Evolutionary conservation across 2,797 vertebrate genomes (phyloP).

Genomic region (Peromyscus attwateri): DNA sequence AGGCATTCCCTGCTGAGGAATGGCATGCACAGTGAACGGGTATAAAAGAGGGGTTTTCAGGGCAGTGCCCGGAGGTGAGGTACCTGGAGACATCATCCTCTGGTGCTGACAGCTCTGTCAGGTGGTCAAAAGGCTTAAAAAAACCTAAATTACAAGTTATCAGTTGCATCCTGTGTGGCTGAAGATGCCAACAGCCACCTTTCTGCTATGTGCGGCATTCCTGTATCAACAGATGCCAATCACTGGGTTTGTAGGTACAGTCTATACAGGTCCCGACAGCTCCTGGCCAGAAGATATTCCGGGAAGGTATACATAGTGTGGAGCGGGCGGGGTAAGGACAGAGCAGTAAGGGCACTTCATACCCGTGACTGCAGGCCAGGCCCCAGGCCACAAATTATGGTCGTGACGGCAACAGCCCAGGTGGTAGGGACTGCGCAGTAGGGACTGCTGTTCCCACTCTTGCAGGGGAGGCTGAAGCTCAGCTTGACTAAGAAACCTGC

Average conservation of each 20-base stretch:
- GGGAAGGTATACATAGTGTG: neutral
- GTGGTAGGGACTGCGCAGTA: too few relatives aligned
- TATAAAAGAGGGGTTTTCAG: neutral
- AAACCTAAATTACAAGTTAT: constrained; percentile 71
- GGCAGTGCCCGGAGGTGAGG: neutral
- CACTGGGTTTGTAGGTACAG: constrained; percentile 25
- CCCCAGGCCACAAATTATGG: neutral
- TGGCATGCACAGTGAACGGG: neutral
- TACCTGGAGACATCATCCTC: neutral
- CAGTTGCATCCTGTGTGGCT: constrained; percentile 60
- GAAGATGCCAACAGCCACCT: constrained; percentile 61
- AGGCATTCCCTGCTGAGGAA: neutral
- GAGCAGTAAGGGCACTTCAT: neutral
- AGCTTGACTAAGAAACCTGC: neutral
- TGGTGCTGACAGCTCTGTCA: constrained; percentile 15
- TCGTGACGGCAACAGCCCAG: neutral
- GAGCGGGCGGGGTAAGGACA: neutral
- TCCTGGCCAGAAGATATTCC: neutral
- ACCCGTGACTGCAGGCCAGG: neutral
- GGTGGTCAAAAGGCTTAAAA: constrained; percentile 14
- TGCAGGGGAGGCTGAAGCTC: neutral
- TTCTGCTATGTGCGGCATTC: constrained; percentile 56
- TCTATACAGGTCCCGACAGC: constrained; percentile 52
- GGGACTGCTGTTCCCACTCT: neutral
- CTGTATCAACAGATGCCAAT: constrained; percentile 74